Base-by-base conservation (phyloP, 2,888 invertebrate species). In the Tipula vernalis region DNA sequence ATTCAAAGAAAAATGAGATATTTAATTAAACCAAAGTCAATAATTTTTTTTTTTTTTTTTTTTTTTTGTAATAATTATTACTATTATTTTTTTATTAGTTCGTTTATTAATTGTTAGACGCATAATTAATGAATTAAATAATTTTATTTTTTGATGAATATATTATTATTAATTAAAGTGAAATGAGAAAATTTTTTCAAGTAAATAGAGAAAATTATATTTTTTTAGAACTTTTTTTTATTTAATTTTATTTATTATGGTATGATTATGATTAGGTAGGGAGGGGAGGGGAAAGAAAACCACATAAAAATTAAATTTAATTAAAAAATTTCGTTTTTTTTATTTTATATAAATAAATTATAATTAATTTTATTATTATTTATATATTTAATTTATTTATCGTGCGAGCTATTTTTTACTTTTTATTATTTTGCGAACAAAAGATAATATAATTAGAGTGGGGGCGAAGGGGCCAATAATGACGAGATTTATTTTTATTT, bases 141-240 rank as follows among this genome's bases (percentile, higher is more conserved):
- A 57, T 39, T 36, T 36, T 36, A 86, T 86, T 47, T 47, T 47
- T 86, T 47, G 36, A 51, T 51, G 47, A 86, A 39, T 15, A 36
- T 15, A 28, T 13, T 85, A 71, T 10, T 71, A 28, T 71, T 87
- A 84, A 47, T 36, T 84, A 86, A 83, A 18, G 18, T 83, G 36
- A n/a, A 83, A 36, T 85, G 47, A 85, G 36, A 85, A 47, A 87
- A 85, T 42, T 51, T 85, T n/a, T 18, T 18, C 13, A 36, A 71
- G 18, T 51, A 57, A 85, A 44, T 36, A 86, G 42, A 41, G n/a
- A 47, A 71, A 10, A 71, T 28, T 71, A 28, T 71, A n/a, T 8
- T 18, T 28, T 51, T 85, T 36, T 84, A 39, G 13, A 84, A 28
- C 85, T 87, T 84, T 57, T n/a, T 87, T 47, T 87, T 87, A 57